Conservation (phyloP, 1,140 invertebrate genomes). For the Carposina sasakii region DNA sequence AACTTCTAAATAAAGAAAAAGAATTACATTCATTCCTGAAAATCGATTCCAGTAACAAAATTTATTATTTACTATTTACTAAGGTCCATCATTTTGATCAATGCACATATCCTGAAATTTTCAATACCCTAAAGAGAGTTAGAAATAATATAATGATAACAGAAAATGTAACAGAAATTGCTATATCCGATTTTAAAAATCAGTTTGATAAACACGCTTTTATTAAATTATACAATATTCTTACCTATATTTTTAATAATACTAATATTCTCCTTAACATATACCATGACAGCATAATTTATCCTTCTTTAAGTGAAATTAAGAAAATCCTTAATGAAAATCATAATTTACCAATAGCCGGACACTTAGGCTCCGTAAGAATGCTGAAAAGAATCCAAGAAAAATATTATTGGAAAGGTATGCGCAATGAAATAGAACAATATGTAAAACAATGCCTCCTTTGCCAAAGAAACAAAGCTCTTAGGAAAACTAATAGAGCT, state of each 20-base stretch:
- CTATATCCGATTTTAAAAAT: conserved; percentile 24
- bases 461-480: conserved; percentile 26
- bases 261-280: conserved; percentile 14
- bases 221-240: conserved; percentile 22
- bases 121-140: conserved; percentile 24
- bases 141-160: conserved; percentile 8
- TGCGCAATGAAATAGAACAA: conserved; percentile 25
- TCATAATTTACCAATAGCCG: conserved; percentile 17
- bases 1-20: no score
- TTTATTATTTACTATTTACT: conserved; percentile 28
- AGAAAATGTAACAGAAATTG: conserved; percentile 13
- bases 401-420: conserved; percentile 24
- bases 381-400: conserved; percentile 24
- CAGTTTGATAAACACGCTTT: conserved; percentile 18
- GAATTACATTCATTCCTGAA: no score
- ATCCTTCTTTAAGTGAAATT: conserved; percentile 18
- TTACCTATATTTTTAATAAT: conserved; percentile 19
- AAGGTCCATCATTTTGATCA: conserved; percentile 33
- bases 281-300: conserved; percentile 17
- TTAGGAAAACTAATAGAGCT: conserved; percentile 16
- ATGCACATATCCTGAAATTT: conserved; percentile 18
- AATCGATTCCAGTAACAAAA: no score
- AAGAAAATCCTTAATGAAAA: conserved; percentile 22
- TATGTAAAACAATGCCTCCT: conserved; percentile 21
- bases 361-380: conserved; percentile 10